Conservation (phyloP, 2,888 invertebrate species). For the Torymus auratus region DNA sequence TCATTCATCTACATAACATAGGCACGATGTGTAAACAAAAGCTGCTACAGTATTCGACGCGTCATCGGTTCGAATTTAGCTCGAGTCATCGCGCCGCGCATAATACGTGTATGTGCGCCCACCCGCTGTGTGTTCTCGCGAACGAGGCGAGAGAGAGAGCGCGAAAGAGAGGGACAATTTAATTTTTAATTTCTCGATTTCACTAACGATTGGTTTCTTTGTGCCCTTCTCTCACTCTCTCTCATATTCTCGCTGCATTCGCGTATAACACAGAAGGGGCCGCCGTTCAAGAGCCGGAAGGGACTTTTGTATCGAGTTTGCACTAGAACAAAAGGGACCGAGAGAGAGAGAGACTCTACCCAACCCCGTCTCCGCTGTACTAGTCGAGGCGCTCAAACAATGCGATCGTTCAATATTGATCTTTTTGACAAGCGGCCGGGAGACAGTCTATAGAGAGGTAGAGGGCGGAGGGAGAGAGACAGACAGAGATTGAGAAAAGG, state of each 20-base stretch:
- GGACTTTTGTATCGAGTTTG: constrained; percentile 57
- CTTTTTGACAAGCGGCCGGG: constrained; percentile 52
- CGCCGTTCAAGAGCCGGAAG: constrained; percentile 24
- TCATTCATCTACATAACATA: too few relatives aligned
- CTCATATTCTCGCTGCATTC: too few relatives aligned
- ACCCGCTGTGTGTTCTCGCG: background rate
- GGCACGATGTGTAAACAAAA: too few relatives aligned
- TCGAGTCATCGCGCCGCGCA: too few relatives aligned
- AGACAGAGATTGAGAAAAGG: constrained; percentile 52
- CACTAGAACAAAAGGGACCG: constrained; percentile 52
- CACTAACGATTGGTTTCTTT: constrained; percentile 58
- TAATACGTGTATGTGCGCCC: background rate
- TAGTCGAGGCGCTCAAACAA: constrained; percentile 49
- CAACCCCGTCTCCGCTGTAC: too few relatives aligned
- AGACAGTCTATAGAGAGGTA: too few relatives aligned
- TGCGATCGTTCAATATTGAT: constrained; percentile 57
- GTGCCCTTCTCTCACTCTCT: constrained; percentile 7
- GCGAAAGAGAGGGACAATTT: constrained; percentile 49
- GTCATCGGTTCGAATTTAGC: too few relatives aligned
- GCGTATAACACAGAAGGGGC: too few relatives aligned
- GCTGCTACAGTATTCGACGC: too few relatives aligned
- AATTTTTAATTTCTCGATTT: constrained; percentile 60
- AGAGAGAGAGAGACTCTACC: constrained; percentile 7
- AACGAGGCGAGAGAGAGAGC: constrained; percentile 6
- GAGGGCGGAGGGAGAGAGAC: background rate